Base-by-base conservation (phyloP, 2,797 vertebrate species). In the Manis pentadactyla region DNA sequence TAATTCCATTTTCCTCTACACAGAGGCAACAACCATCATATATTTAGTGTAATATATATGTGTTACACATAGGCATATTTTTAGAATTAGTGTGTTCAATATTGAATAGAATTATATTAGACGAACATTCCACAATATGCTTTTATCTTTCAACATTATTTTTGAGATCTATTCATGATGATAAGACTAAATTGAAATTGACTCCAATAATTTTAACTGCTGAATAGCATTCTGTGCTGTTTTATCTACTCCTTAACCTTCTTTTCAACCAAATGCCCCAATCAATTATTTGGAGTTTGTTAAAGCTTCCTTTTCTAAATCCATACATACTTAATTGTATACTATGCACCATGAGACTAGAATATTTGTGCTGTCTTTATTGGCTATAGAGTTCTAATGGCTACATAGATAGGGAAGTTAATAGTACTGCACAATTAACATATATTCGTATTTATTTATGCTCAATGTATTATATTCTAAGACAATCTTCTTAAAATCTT, bases 271-370 rank as follows among this genome's bases (percentile, higher is more conserved):
- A 57, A 93, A 87, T 90, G 13, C 18, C 37, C 19, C n/a, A 87
- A 68, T 90, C 66, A 66, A 57, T 87, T 96, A 78, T 66, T 42
- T 95, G 18, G 27, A 75, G 75, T 88, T 61, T 75, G 25, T 69
- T 79, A 64, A 77, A 83, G 31, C 49, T 91, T 81, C 18, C 46
- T n/a, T 78, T 88, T 85, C 53, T 88, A 37, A 82, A 79, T 69
- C 27, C 19, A 93, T 55, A 13, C 31, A 31, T 71, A 87, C 59
- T 78, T 71, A 85, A 64, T 86, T 77, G 21, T 61, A 7, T 49
- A 78, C 59, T 64, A 51, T 73, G 19, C 57, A 71, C 34, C n/a
- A 78, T 9, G 13, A 53, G 2, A 83, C 14, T 87, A 93, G 75
- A 92, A 86, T 83, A 59, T 71, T 78, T 93, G 55, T 49, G 29